phyloP scores from a whole-genome alignment of 2,113 vertebrate species.

The Amazona guildingii region DNA sequence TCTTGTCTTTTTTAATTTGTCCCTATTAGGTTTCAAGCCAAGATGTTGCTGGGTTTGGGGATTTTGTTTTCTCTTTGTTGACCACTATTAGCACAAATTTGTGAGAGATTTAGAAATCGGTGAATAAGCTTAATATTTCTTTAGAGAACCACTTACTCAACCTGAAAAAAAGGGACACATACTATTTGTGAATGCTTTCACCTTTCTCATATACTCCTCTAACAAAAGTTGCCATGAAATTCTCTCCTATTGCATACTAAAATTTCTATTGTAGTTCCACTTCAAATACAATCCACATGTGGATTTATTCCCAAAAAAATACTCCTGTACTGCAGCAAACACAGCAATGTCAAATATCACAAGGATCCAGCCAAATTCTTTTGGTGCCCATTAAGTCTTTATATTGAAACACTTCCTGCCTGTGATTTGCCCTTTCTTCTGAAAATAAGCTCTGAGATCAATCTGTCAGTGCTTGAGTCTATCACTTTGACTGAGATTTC shows the following conservation, averaged over 20 bases:
- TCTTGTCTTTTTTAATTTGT: neutral
- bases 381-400: neutral
- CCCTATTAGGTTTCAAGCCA: neutral
- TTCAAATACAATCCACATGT: neutral
- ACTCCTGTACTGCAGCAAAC: neutral
- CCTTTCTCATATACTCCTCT: neutral
- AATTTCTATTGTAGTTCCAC: neutral
- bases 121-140: neutral
- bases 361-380: neutral
- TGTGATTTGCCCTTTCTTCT: neutral
- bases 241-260: rapidly evolving
- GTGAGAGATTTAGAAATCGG: neutral
- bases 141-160: neutral
- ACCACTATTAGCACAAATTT: neutral
- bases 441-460: neutral
- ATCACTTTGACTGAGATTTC: neutral
- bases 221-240: neutral
- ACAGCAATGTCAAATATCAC: neutral
- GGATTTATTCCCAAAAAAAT: neutral
- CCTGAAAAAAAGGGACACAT: neutral
- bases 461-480: neutral
- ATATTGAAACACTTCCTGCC: neutral
- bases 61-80: neutral
- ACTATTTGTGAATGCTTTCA: neutral
- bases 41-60: neutral